These are phyloP conservation scores for Cotesia vestalis DNA, from an alignment of 1,140 invertebrate species.

Conservation along the genomic window DNA sequence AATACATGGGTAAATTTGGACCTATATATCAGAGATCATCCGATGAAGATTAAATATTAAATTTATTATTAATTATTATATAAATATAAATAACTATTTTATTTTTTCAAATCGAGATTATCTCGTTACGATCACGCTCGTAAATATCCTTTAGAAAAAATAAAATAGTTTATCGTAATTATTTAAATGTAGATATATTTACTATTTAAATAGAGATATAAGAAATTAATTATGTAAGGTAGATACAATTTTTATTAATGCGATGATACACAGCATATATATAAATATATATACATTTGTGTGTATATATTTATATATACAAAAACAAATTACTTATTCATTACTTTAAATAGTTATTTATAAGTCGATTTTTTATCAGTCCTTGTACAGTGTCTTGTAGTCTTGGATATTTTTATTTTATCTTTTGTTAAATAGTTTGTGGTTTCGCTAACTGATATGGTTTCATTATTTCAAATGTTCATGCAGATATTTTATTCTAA, in stretches of 20 bases:
- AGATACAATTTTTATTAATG: constrained; percentile 34
- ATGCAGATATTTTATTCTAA: too few species aligned
- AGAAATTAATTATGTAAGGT: constrained; percentile 18
- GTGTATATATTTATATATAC: constrained; percentile 19
- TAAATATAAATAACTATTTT: constrained; percentile 28
- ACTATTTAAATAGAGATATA: too few species aligned
- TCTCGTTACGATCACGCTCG: constrained; percentile 6
- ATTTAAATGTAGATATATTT: constrained; percentile 21
- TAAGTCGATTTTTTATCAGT: constrained; percentile 22
- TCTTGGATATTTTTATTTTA: neutral
- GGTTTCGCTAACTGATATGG: constrained; percentile 15
- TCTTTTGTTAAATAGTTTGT: neutral
- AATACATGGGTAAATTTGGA: constrained; percentile 96
- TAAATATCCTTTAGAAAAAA: constrained; percentile 47
- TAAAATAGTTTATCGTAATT: constrained; percentile 50
- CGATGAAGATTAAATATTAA: constrained; percentile 66
- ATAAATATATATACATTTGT: neutral
- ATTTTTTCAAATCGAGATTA: constrained; percentile 19
- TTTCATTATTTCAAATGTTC: too few species aligned
- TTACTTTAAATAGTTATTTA: constrained; percentile 28
- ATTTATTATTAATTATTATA: constrained; percentile 30
- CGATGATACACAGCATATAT: neutral
- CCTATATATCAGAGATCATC: constrained; percentile 72
- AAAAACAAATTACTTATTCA: neutral
- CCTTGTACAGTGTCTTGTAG: neutral